Evolutionary conservation across 1,140 invertebrate species (phyloP).

Genomic region (Drosophila dunni): DNA sequence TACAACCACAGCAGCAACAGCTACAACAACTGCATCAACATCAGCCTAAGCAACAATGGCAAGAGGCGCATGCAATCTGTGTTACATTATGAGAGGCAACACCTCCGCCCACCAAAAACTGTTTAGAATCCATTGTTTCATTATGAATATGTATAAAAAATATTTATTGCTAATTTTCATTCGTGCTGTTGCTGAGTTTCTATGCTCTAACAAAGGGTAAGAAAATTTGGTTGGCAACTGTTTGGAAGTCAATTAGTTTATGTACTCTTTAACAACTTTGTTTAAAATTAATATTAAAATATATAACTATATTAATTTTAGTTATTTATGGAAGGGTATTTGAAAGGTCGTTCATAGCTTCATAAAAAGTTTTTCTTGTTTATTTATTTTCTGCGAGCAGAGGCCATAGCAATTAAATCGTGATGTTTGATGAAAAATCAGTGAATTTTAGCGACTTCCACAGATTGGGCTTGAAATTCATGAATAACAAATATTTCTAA

Average conservation of each 20-base stretch:
- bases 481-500: constrained; percentile 23
- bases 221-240: neutral
- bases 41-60: constrained; percentile 46
- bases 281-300: too few relatives aligned
- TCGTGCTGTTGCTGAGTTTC: constrained; percentile 32
- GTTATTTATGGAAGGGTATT: neutral
- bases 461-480: constrained; percentile 43
- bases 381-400: constrained; percentile 33
- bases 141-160: constrained; percentile 39
- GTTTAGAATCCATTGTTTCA: constrained; percentile 64
- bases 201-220: neutral
- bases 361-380: neutral
- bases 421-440: constrained; percentile 62
- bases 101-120: constrained; percentile 71
- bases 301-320: too few relatives aligned
- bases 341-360: neutral
- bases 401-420: constrained; percentile 74
- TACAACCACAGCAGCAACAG: constrained; percentile 5
- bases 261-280: too few relatives aligned
- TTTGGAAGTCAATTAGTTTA: neutral
- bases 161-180: constrained; percentile 53
- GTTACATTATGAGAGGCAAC: constrained; percentile 50
- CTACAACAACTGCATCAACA: constrained; percentile 24
- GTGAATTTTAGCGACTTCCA: constrained; percentile 32
- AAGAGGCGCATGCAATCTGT: constrained; percentile 51